Evolutionary conservation across 2,888 invertebrate genomes (phyloP).

Genomic region (Cotesia congregata): DNA sequence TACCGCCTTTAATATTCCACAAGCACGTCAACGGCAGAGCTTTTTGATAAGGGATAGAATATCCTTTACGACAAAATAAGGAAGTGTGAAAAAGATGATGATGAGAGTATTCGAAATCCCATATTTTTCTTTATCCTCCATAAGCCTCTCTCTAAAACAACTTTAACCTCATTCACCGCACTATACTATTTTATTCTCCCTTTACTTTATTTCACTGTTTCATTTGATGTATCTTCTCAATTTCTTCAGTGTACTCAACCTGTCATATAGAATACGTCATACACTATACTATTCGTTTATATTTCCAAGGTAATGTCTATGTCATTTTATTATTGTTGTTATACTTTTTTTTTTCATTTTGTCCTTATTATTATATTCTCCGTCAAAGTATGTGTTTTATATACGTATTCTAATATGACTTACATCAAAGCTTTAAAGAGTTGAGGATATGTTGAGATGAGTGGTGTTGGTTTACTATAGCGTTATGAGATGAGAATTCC

Average conservation of each 20-base stretch:
- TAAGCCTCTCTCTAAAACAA: slow-evolving; percentile 12
- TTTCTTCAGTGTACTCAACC: not conserved
- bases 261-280: not conserved
- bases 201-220: not conserved
- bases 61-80: not conserved
- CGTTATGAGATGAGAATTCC: slow-evolving; percentile 18
- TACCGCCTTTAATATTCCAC: not conserved
- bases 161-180: not conserved
- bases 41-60: not conserved
- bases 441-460: slow-evolving; percentile 9
- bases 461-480: not conserved
- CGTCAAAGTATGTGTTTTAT: not conserved
- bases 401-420: not conserved
- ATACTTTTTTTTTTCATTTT: slow-evolving; percentile 2
- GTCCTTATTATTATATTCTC: not conserved
- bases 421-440: slow-evolving; percentile 18
- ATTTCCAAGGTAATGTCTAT: not conserved
- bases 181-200: not conserved
- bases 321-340: not conserved
- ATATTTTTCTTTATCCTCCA: not conserved
- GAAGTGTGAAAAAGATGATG: not conserved
- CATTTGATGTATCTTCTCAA: slow-evolving; percentile 9
- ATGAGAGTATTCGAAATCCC: slow-evolving; percentile 5
- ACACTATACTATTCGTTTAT: slow-evolving; percentile 14
- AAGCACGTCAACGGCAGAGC: slow-evolving; percentile 1